A percentile compares a stretch with the other conserved stretches of the same genome.
These are phyloP conservation scores for Emberiza fucata DNA, from an alignment of 2,113 vertebrate genomes.

Conservation along the genomic window DNA sequence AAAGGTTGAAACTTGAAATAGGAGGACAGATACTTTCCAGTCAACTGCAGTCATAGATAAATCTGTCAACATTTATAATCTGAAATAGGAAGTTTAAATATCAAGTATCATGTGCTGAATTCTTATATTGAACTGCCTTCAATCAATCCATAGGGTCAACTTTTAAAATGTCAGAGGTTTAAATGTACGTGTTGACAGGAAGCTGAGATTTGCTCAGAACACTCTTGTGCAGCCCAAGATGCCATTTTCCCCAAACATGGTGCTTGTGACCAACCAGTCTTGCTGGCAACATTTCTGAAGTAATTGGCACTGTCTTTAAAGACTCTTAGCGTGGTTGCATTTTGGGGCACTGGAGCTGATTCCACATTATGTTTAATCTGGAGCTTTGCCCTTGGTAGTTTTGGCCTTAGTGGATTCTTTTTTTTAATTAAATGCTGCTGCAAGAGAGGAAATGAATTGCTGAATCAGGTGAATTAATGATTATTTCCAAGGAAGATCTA, in stretches of 20 bases:
- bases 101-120: conserved; percentile 39
- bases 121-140: conserved; percentile 31
- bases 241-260: not conserved
- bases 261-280: not conserved
- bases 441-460: not conserved
- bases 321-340: not conserved
- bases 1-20: not conserved
- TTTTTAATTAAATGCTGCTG: not conserved
- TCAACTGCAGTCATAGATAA: conserved; percentile 4
- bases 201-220: not conserved
- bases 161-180: conserved; percentile 48
- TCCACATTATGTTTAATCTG: not conserved
- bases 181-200: not conserved
- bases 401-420: not conserved
- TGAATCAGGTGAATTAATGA: not conserved
- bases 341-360: not conserved
- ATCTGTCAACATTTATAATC: conserved; percentile 44
- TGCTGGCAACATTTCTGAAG: not conserved
- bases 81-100: conserved; percentile 45
- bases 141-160: conserved; percentile 31
- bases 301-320: not conserved
- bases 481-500: not conserved
- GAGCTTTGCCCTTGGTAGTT: not conserved
- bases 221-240: not conserved
- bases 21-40: not conserved